Base-by-base conservation (phyloP, 1,140 invertebrate genomes). In the Branchinecta lynchi region DNA sequence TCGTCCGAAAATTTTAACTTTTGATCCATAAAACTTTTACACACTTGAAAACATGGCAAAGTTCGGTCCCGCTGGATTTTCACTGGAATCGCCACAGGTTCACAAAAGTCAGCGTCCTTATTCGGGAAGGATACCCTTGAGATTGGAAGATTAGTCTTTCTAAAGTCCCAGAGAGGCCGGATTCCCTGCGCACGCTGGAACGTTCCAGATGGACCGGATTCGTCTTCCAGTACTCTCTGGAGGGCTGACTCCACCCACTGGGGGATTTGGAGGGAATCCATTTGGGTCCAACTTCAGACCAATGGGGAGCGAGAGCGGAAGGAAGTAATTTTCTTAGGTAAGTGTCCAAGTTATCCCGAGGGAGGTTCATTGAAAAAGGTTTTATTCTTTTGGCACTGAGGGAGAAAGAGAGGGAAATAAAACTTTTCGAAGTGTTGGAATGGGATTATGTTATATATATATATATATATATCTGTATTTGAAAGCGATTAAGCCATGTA, bases 91-190 rank as follows among this genome's bases (percentile, higher is more conserved):
- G 32, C 32, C 32, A 32, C 32, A 60, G 17, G 51, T 60, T 60
- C 51, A 60, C 51, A 15, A 60, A 60, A 20, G 12, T 20, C 51
- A 60, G 12, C 12, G 51, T 60, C 51, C 17, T 60, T 20, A 60
- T 20, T 15, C 17, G 51, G 51, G 17, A 60, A 60, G 51, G 51
- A 60, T 60, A 60, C 51, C 51, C 51, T 60, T 60, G 51, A 60
- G 51, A 60, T 60, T 60, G 51, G 51, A 60, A 60, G 51, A 60
- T 60, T 60, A 60, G 51, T 60, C 51, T 60, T 60, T 60, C 51
- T 60, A 60, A 20, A 60, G 12, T 20, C 51, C 51, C 12, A 20
- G 17, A 20, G 17, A 20, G 51, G 12, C 17, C 17, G 51, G 51
- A 15, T 60, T 20, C 51, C 51, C 51, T 60, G 51, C 51, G 51